These are phyloP conservation scores for Leptonema lineaticorne DNA, from an alignment of 1,140 invertebrate genomes.

Conservation along the genomic window DNA sequence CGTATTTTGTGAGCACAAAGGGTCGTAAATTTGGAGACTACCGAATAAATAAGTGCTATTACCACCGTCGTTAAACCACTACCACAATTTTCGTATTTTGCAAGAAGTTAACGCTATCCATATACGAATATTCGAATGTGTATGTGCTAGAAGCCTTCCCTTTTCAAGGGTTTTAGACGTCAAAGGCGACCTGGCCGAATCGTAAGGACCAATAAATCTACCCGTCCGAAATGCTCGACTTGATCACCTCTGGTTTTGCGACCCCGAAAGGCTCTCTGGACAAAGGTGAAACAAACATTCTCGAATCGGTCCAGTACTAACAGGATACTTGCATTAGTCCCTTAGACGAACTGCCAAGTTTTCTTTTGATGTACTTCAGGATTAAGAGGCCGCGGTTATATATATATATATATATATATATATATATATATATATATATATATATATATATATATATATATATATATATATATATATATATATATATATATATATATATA, in stretches of 20 bases:
- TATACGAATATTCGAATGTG: not conserved
- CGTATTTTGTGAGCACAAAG: not conserved
- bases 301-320: not conserved
- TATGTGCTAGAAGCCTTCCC: no score
- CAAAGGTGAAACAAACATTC: slow-evolving; percentile 15
- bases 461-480: no score
- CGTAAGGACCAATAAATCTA: not conserved
- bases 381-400: not conserved
- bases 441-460: no score
- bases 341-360: not conserved
- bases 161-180: not conserved
- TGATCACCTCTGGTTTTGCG: slow-evolving; percentile 5
- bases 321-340: slow-evolving; percentile 16
- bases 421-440: no score
- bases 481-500: no score
- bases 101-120: no score
- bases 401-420: no score
- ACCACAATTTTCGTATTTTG: no score
- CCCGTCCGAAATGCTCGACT: not conserved
- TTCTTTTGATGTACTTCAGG: not conserved
- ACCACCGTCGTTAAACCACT: not conserved
- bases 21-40: slow-evolving; percentile 3
- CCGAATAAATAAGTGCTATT: slow-evolving; percentile 6
- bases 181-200: not conserved
- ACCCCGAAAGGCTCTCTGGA: not conserved